A percentile compares a stretch with the other conserved stretches of the same genome.
phyloP scores from a whole-genome alignment of 92 coral and sea anemone genomes.

The Phenganax subtilis region DNA sequence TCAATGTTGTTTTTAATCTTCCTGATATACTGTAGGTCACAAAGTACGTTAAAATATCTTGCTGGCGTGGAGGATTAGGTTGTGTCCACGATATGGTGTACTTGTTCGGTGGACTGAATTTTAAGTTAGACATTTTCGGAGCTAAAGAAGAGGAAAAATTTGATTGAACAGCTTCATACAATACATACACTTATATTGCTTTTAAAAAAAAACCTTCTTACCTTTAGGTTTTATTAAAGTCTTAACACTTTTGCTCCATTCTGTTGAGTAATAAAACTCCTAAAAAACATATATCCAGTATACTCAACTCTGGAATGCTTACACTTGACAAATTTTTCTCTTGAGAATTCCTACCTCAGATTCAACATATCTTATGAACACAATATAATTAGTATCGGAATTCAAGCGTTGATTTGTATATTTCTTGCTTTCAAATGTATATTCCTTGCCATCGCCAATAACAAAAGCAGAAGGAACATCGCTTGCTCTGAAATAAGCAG shows the following conservation, averaged over 20 bases:
- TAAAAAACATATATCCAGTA: not conserved
- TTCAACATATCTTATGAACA: slow-evolving; percentile 24
- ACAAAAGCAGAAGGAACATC: not conserved
- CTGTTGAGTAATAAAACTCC: slow-evolving; percentile 10
- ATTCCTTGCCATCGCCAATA: slow-evolving; percentile 26
- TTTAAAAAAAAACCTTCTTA: not conserved
- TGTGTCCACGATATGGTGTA: not conserved
- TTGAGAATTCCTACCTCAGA: not conserved
- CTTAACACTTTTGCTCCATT: not conserved
- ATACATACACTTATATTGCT: too few species aligned
- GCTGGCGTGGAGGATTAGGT: not conserved
- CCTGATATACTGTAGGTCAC: not conserved
- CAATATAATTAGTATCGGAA: slow-evolving; percentile 1
- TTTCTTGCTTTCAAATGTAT: not conserved
- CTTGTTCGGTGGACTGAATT: not conserved
- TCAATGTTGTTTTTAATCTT: not conserved
- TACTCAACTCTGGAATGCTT: not conserved
- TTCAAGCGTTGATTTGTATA: slow-evolving; percentile 4
- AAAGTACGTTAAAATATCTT: not conserved
- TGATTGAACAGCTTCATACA: too few species aligned
- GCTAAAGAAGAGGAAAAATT: not conserved
- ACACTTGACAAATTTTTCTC: not conserved
- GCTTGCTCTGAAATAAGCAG: not conserved
- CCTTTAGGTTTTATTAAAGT: not conserved
- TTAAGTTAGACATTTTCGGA: not conserved